These are phyloP conservation scores for Trachymyrmex cornetzi DNA, from an alignment of 1,140 invertebrate genomes.

Conservation along the genomic window DNA sequence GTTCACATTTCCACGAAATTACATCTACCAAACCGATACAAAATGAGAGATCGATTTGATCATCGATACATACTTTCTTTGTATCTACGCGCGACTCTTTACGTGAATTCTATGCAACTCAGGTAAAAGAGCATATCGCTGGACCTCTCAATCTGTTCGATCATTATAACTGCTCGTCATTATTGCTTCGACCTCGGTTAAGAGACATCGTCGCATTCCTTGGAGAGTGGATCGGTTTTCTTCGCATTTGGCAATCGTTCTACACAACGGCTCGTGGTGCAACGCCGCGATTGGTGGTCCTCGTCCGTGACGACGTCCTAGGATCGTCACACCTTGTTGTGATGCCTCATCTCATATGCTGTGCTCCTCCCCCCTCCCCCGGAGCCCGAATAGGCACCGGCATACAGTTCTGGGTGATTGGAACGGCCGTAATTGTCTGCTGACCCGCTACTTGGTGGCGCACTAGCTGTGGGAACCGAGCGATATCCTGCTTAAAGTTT, in stretches of 20 bases:
- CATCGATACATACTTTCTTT: constrained; percentile 43
- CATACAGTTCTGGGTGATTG: constrained; percentile 89
- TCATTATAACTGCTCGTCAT: constrained; percentile 36
- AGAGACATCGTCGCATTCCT: constrained; percentile 47
- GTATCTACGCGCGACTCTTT: constrained; percentile 27
- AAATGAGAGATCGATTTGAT: constrained; percentile 55
- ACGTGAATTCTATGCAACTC: constrained; percentile 17
- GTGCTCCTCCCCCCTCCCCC: constrained; percentile 86
- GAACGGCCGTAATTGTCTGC: constrained; percentile 87
- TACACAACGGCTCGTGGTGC: constrained; percentile 66
- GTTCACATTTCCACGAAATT: constrained; percentile 26
- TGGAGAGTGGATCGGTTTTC: constrained; percentile 65
- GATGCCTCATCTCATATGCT: constrained; percentile 87
- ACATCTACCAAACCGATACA: constrained; percentile 45
- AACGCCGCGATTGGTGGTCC: constrained; percentile 59
- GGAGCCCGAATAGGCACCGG: constrained; percentile 89
- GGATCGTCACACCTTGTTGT: constrained; percentile 88
- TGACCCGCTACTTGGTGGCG: constrained; percentile 88
- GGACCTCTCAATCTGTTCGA: constrained; percentile 59
- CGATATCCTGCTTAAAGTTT: constrained; percentile 86
- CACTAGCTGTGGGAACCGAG: constrained; percentile 89
- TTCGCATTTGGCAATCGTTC: constrained; percentile 72
- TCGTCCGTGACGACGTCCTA: constrained; percentile 70
- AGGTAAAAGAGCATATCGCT: constrained; percentile 60
- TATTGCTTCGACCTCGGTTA: constrained; percentile 49